phyloP scores from a whole-genome alignment of 2,888 invertebrate species.

The Cenopis cana region DNA sequence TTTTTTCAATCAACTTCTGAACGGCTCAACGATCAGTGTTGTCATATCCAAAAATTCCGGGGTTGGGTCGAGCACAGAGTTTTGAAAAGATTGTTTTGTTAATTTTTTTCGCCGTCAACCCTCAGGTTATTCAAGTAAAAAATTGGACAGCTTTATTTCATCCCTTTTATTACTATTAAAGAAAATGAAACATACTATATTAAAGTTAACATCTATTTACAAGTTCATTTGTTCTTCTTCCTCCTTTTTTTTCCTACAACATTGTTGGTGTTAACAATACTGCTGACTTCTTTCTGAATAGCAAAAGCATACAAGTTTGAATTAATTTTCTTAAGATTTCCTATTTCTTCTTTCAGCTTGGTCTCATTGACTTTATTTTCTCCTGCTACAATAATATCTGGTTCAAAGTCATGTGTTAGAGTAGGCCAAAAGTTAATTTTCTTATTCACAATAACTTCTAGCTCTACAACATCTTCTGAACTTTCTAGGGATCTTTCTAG shows the following conservation, averaged over 20 bases:
- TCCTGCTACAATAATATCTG: conserved; percentile 2
- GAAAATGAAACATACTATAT: conserved; percentile 10
- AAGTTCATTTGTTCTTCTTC: conserved; percentile 49
- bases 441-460: conserved; percentile 70
- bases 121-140: too few species aligned
- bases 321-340: conserved; percentile 84
- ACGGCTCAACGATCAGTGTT: too few species aligned
- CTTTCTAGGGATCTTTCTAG: conserved; percentile 87
- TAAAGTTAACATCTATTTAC: conserved; percentile 39
- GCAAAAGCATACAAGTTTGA: conserved; percentile 85
- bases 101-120: too few species aligned
- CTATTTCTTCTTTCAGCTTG: conserved; percentile 78
- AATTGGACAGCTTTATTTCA: neutral
- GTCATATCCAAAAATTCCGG: too few species aligned
- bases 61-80: too few species aligned
- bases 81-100: too few species aligned
- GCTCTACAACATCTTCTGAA: conserved; percentile 74
- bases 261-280: conserved; percentile 52
- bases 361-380: conserved; percentile 60
- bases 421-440: conserved; percentile 76
- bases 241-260: conserved; percentile 62
- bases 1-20: too few species aligned
- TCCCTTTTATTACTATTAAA: neutral
- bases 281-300: conserved; percentile 73
- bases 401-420: conserved; percentile 48